Evolutionary conservation across 2,113 vertebrate genomes (phyloP).

Genomic region (Scytalopus superciliaris): DNA sequence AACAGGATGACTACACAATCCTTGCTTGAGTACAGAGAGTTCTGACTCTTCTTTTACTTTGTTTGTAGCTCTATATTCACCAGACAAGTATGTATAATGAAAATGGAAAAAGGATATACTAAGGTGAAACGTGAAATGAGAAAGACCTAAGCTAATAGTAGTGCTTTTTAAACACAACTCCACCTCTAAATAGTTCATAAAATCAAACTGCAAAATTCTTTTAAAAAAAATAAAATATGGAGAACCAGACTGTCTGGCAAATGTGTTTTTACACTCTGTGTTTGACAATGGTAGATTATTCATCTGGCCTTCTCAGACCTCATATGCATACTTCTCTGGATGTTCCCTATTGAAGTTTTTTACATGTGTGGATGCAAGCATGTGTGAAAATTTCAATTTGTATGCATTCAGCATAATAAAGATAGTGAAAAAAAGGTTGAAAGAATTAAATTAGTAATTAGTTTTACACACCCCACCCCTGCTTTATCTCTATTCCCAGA

Average conservation of each 20-base stretch:
- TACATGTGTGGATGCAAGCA: not conserved
- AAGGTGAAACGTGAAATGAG: not conserved
- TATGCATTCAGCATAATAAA: not conserved
- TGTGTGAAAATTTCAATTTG: not conserved
- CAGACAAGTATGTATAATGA: not conserved
- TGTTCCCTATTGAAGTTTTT: not conserved
- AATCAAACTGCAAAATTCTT: not conserved
- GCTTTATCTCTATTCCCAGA: not conserved
- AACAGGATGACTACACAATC: rapidly evolving
- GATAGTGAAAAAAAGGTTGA: not conserved
- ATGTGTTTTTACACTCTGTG: not conserved
- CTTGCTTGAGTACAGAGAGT: not conserved
- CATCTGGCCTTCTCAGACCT: not conserved
- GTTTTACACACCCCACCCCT: rapidly evolving
- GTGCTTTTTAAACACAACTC: not conserved
- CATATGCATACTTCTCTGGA: not conserved
- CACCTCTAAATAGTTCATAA: not conserved
- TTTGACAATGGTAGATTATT: not conserved
- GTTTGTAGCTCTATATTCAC: not conserved
- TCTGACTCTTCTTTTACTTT: not conserved
- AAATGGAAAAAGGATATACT: not conserved
- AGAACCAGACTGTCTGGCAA: not conserved
- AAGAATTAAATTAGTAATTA: not conserved
- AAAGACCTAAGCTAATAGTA: not conserved
- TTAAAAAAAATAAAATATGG: not conserved